Percentiles rank a stretch among this genome's conserved stretches.
These are phyloP conservation scores for Metallyticus violacea DNA, from an alignment of 2,888 invertebrate species.

Conservation along the genomic window DNA sequence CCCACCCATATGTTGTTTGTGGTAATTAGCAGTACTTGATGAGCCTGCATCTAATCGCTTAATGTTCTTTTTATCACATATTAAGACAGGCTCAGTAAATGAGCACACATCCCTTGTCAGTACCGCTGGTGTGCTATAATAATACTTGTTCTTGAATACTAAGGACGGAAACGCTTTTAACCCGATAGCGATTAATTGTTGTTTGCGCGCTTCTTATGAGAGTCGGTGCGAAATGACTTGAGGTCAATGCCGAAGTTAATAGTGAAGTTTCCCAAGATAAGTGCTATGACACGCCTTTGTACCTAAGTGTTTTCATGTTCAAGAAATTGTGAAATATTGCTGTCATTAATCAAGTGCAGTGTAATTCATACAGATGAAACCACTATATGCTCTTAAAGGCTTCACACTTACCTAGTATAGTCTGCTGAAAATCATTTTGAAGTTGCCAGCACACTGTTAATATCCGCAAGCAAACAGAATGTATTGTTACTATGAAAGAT, in stretches of 20 bases:
- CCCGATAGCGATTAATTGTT: background rate
- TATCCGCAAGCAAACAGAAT: no score
- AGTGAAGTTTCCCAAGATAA: background rate
- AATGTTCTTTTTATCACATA: background rate
- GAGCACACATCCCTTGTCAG: background rate
- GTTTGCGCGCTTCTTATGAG: background rate
- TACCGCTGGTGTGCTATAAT: background rate
- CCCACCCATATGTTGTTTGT: background rate
- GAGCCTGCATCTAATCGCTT: background rate
- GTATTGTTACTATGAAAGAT: no score
- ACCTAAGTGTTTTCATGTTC: background rate
- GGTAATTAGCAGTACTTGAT: background rate
- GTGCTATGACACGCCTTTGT: background rate
- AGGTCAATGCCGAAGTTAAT: background rate
- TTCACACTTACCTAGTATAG: no score
- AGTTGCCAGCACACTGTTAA: no score
- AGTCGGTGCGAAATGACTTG: background rate
- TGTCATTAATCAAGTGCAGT: background rate
- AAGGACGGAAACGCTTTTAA: background rate
- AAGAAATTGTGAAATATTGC: background rate
- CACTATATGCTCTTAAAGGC: no score
- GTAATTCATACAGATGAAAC: background rate
- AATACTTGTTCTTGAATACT: background rate
- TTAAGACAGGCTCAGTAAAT: background rate
- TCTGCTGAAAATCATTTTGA: no score